Evolutionary conservation across 2,113 vertebrate species (phyloP).

Genomic region (Anser brachyrhynchus): DNA sequence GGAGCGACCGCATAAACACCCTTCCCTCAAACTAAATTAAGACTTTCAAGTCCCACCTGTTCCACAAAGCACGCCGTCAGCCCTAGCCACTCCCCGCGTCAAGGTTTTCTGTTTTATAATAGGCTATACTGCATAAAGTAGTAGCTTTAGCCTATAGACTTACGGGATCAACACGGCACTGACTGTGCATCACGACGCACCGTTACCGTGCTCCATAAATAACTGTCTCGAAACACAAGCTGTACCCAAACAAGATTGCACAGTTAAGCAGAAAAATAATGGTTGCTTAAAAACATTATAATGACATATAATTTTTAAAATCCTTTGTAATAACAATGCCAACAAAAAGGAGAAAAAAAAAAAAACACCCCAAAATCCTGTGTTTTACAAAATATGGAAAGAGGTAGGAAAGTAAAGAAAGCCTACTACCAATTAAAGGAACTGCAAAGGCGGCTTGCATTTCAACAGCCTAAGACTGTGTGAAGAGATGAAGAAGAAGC

Average conservation of each 20-base stretch:
- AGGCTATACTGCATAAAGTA: background rate
- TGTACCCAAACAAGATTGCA: conserved; percentile 57
- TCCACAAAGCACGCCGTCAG: conserved; percentile 8
- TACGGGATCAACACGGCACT: background rate
- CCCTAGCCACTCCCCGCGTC: background rate
- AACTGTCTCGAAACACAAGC: conserved; percentile 44
- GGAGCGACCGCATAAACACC: conserved; percentile 57
- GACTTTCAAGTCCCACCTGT: conserved; percentile 45
- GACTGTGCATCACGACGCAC: background rate
- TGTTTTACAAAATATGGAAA: background rate
- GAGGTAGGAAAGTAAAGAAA: conserved; percentile 17
- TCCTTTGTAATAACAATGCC: background rate
- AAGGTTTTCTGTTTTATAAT: conserved; percentile 24
- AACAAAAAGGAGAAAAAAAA: background rate
- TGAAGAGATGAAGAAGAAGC: conserved; percentile 56
- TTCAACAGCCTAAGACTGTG: conserved; percentile 50
- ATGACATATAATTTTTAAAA: background rate
- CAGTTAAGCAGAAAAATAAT: conserved; percentile 28
- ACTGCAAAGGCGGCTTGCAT: conserved; percentile 67
- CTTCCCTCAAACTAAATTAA: conserved; percentile 44
- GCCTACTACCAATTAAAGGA: conserved; percentile 51
- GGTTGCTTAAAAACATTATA: conserved; percentile 33
- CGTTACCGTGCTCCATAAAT: conserved; percentile 18
- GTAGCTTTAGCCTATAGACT: background rate
- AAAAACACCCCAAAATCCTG: background rate